Conservation (phyloP, 1,140 invertebrate species). For the Drosophila takahashii region DNA sequence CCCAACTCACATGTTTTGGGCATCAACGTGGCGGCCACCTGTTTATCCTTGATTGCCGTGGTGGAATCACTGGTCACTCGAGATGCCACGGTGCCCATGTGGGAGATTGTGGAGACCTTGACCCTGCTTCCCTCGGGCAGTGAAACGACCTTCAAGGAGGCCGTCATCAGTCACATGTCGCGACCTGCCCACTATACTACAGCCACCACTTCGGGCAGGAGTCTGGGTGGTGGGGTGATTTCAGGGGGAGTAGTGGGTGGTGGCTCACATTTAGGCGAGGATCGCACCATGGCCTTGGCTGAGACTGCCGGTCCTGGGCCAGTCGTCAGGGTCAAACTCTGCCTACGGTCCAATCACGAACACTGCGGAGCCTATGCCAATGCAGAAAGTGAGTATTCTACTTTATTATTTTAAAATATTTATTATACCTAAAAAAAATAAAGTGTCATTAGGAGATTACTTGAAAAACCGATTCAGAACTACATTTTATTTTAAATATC, state of each 20-base stretch:
- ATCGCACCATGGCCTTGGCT: constrained; percentile 84
- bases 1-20: constrained; percentile 90
- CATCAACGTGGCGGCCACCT: constrained; percentile 92
- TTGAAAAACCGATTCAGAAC: too few relatives aligned
- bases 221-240: constrained; percentile 28
- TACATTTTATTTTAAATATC: too few relatives aligned
- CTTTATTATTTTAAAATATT: neutral
- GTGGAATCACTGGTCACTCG: constrained; percentile 89
- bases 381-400: constrained; percentile 90
- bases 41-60: constrained; percentile 89
- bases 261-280: constrained; percentile 82
- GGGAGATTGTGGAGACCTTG: constrained; percentile 90
- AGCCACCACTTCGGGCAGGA: constrained; percentile 67
- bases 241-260: constrained; percentile 79
- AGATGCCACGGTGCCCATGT: constrained; percentile 87
- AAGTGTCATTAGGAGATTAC: too few relatives aligned
- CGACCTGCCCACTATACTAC: constrained; percentile 72
- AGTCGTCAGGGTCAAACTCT: constrained; percentile 91
- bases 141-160: constrained; percentile 88
- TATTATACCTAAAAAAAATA: too few relatives aligned
- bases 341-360: constrained; percentile 91
- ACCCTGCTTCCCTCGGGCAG: constrained; percentile 88
- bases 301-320: constrained; percentile 87
- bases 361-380: constrained; percentile 93
- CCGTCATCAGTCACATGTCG: constrained; percentile 87